Conservation (phyloP, 2,113 vertebrate genomes). For the Hystrix cristata region DNA sequence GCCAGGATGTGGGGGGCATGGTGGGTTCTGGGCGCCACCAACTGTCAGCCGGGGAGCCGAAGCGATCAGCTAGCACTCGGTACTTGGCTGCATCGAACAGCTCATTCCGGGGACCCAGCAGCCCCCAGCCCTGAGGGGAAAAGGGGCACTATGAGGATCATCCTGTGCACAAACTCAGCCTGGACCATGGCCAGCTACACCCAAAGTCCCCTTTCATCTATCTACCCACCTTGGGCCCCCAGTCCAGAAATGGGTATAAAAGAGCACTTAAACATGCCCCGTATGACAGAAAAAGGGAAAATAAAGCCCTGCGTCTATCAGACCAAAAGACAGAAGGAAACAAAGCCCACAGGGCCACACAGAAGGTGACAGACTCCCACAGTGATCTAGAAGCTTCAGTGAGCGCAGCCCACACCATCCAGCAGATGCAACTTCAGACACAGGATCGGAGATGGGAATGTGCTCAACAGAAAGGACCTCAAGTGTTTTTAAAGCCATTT, state of each 20-base stretch:
- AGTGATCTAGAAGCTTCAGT: neutral
- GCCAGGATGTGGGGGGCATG: slow-evolving; percentile 90
- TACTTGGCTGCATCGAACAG: slow-evolving; percentile 88
- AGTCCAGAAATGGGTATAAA: neutral
- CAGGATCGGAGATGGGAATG: neutral
- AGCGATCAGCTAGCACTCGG: slow-evolving; percentile 84
- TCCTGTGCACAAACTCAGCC: neutral
- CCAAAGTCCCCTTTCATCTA: neutral
- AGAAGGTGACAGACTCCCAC: neutral
- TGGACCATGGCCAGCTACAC: neutral
- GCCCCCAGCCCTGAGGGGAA: slow-evolving; percentile 92
- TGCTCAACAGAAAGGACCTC: neutral
- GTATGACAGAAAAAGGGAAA: neutral
- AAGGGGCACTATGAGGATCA: accelerated
- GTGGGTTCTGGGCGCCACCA: slow-evolving; percentile 89
- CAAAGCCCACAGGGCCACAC: neutral
- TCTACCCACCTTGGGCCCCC: neutral
- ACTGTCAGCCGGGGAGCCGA: slow-evolving; percentile 86
- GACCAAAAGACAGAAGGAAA: neutral
- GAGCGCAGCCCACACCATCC: accelerated
- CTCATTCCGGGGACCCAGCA: slow-evolving; percentile 93
- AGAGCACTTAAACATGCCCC: neutral
- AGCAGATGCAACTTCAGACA: neutral
- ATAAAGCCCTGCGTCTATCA: neutral
- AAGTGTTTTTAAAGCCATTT: neutral